Percentiles rank a stretch among this genome's conserved stretches.
Evolutionary conservation across 2,113 vertebrate genomes (phyloP).

Genomic region (Fulica atra): DNA sequence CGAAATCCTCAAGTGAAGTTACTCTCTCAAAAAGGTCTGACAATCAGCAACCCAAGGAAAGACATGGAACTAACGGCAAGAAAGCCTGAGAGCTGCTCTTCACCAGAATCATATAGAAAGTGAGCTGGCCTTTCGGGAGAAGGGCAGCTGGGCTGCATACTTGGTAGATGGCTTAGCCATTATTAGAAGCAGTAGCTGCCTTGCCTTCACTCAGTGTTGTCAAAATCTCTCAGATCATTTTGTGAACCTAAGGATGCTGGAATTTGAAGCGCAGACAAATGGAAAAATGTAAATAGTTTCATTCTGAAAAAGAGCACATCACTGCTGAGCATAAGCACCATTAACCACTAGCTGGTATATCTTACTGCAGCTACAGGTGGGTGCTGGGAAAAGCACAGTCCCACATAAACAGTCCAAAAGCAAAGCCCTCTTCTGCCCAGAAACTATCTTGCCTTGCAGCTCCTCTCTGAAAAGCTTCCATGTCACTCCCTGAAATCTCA

Average conservation of each 20-base stretch:
- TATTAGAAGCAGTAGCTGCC: neutral
- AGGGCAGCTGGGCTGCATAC: constrained; percentile 26
- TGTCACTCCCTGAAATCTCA: neutral
- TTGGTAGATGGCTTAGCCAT: neutral
- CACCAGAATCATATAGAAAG: neutral
- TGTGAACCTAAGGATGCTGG: neutral
- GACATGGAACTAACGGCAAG: neutral
- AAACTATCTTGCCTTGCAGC: neutral
- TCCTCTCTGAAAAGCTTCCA: constrained; percentile 2
- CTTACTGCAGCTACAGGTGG: neutral
- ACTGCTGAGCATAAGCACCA: neutral
- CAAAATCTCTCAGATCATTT: neutral
- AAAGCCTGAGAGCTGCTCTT: neutral
- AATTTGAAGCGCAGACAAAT: neutral
- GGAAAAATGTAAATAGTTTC: neutral
- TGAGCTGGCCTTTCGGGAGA: neutral
- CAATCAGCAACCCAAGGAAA: neutral
- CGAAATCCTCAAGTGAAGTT: neutral
- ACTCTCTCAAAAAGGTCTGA: neutral
- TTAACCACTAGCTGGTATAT: neutral
- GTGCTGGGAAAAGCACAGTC: neutral
- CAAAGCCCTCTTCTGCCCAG: neutral
- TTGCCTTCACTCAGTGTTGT: neutral
- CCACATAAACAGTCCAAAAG: neutral
- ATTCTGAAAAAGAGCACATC: neutral